Evolutionary conservation across 1,140 invertebrate species (phyloP), one percentile per base, ranked within the genome.

Genomic region (Argopecten irradians): DNA sequence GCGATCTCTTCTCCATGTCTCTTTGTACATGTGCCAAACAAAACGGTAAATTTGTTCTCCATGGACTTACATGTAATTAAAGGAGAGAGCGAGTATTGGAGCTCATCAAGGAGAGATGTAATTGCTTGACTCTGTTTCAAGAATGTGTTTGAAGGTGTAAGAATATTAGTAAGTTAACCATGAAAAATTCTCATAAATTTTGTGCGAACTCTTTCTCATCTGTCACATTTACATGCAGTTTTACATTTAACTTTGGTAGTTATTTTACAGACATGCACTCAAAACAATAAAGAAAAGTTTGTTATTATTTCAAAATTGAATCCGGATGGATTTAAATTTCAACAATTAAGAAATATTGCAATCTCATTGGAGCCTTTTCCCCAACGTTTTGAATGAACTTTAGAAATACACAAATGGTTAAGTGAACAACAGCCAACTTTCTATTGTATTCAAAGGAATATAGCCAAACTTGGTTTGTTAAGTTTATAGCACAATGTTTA

Each of bases 121-220:
- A 71, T 71, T 71, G 28, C 55, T 71, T 28, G 55, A 71, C 55
- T 71, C 28, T 71, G 55, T 71, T 71, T 71, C 55, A 71, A 71
- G n/a, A 71, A 71, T 71, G 55, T 71, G 55, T 71, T 71, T 71
- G 55, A 71, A 71, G 55, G 55, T 71, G 55, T 71, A 71, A 71
- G 55, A 71, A 71, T 71, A 71, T 71, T 71, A 28, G 16, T 71
- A 8, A 71, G n/a, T 71, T 71, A 71, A 71, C 55, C 55, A 11
- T 71, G 55, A 71, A 71, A 71, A 28, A 71, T 71, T 71, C 55
- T 71, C 55, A 28, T 71, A 71, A 71, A 71, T 71, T 71, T 71
- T 71, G 11, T 8, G 8, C n/a, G 28, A 71, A 71, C 5, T 71
- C n/a, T 71, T 46, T 19, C 2, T 46, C 43, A n/a, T 22, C 55